These are phyloP conservation scores for Sphaeramia orbicularis DNA, from an alignment of 2,797 vertebrate genomes.

Conservation along the genomic window DNA sequence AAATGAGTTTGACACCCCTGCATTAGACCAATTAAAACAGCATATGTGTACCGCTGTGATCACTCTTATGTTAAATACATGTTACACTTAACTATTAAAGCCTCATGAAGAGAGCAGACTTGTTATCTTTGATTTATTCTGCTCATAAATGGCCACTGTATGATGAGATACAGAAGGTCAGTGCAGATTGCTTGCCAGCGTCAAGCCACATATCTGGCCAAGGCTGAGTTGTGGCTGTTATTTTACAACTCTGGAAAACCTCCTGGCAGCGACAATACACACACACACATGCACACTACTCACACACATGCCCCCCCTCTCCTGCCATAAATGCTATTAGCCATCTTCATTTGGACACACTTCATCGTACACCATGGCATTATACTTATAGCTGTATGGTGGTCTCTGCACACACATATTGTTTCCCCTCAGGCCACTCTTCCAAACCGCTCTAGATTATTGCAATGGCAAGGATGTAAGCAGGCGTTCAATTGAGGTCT, in stretches of 20 bases:
- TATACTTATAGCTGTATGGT: constrained; percentile 56
- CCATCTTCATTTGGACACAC: constrained; percentile 61
- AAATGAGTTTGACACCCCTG: too few relatives aligned
- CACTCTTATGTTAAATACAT: constrained; percentile 27
- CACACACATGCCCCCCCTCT: background rate
- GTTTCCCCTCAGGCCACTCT: constrained; percentile 57
- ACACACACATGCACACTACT: constrained; percentile 12
- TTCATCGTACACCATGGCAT: constrained; percentile 51
- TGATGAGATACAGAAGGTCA: constrained; percentile 57
- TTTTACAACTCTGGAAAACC: constrained; percentile 64
- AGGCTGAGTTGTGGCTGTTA: constrained; percentile 52
- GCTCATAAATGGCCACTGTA: constrained; percentile 53
- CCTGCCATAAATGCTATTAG: constrained; percentile 46
- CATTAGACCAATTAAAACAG: background rate
- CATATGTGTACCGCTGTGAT: constrained; percentile 12
- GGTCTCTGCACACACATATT: constrained; percentile 63
- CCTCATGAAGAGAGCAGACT: constrained; percentile 26
- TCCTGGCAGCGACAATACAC: constrained; percentile 35
- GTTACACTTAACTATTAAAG: constrained; percentile 37
- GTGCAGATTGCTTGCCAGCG: constrained; percentile 11
- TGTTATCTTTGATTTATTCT: constrained; percentile 67
- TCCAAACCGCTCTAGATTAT: constrained; percentile 75
- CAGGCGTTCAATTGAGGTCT: constrained; percentile 78
- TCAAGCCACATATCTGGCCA: constrained; percentile 49
- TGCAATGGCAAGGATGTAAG: constrained; percentile 69